These are phyloP conservation scores for Yoshiicerus persimilis DNA, from an alignment of 1,140 invertebrate genomes.

Conservation along the genomic window DNA sequence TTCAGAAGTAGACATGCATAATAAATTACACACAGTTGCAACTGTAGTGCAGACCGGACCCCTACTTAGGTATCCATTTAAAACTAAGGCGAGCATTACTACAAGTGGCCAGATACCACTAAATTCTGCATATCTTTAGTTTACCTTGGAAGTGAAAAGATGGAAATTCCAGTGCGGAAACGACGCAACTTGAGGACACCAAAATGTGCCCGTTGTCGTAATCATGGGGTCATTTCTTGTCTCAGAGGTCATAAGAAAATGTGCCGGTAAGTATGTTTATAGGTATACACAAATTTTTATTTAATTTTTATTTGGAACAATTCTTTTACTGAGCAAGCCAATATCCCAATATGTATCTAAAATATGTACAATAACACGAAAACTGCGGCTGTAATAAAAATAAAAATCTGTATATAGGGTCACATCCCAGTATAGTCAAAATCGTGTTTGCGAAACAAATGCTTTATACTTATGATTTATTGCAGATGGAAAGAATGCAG, in stretches of 20 bases:
- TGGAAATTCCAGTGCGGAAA: constrained; percentile 2
- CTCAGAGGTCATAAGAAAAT: constrained; percentile 83
- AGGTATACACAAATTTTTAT: no score
- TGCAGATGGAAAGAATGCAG: constrained; percentile 71
- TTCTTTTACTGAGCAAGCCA: no score
- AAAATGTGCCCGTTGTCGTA: constrained; percentile 84
- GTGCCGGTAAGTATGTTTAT: constrained; percentile 60
- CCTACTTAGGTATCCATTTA: background rate
- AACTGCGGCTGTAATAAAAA: no score
- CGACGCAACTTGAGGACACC: constrained; percentile 64
- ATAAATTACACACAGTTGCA: background rate
- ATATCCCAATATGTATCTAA: no score
- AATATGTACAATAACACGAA: no score
- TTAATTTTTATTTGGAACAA: no score
- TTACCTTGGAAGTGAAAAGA: no score
- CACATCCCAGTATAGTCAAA: no score
- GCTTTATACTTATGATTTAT: background rate
- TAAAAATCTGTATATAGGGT: no score
- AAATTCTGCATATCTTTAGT: no score
- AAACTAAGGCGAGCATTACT: no score
- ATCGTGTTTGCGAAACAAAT: background rate
- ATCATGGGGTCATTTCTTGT: constrained; percentile 85
- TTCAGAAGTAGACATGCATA: background rate
- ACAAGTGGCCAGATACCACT: no score
- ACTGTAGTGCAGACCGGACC: background rate